Base-by-base conservation (phyloP, 1,140 invertebrate genomes). In the Radopholus similis region DNA sequence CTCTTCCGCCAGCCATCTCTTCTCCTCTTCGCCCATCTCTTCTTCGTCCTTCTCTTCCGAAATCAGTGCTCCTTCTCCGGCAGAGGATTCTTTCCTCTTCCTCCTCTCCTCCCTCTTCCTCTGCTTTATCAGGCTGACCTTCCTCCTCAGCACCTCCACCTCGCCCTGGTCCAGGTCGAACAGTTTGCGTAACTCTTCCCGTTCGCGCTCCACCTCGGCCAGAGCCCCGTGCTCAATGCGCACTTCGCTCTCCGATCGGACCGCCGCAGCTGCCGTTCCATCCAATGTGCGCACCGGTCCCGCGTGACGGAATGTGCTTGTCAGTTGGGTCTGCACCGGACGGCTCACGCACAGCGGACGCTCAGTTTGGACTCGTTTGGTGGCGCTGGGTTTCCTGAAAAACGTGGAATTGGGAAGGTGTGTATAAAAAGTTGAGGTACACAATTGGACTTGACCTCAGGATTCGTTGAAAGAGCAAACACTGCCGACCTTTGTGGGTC, bases 251-350 rank as follows among this genome's bases (percentile, higher is more conserved):
- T 54, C 55, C 44, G 9, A 26, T 34, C 54, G 21, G 5, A 44
- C 21, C 23, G 8, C 55, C 34, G 34, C 21, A 47, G 9, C 37
- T 18, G 30, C 49, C 47, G 56, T 66, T 40, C 15, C 37, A 32
- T n/a, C 49, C 15, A 5, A 18, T 26, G 26, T 59, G 28, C 15
- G 42, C 40, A 30, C 18, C 32, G 42, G 35, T 4, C 11, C 30
- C 15, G 40, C 40, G 18, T 66, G 21, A 32, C 58, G 51, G 54
- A 66, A 66, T n/a, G 64, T 66, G 37, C 64, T 66, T 28, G 47
- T 56, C 51, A 66, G 32, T 38, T 64, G 64, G 8, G 64, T 66
- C 34, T 66, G 64, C 2, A 28, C 58, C 21, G 53, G 32, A 49
- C 64, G 30, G 42, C 37, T 66, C 34, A 58, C 49, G 15, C 56